phyloP scores from a whole-genome alignment of 92 coral and sea anemone species.

The Metridium senile region DNA sequence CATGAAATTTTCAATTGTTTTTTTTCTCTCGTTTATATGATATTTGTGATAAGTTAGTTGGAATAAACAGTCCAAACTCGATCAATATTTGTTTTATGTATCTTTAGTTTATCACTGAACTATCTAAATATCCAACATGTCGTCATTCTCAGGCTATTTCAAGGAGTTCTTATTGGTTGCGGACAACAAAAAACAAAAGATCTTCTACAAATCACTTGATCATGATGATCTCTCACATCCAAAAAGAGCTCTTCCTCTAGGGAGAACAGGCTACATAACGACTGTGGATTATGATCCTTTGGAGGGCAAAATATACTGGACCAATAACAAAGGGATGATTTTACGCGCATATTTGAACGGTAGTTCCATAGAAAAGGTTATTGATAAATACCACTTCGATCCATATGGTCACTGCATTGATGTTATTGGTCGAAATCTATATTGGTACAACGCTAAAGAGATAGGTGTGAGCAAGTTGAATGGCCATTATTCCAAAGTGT shows the following conservation, averaged over 20 bases:
- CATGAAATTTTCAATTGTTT: too few relatives aligned
- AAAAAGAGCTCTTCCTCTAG: slow-evolving; percentile 13
- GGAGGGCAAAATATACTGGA: slow-evolving; percentile 25
- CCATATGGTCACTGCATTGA: slow-evolving; percentile 29
- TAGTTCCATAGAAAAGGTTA: slow-evolving; percentile 19
- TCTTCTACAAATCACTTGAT: slow-evolving; percentile 32
- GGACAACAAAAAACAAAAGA: slow-evolving; percentile 8
- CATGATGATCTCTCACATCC: slow-evolving; percentile 25
- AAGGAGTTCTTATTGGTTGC: slow-evolving; percentile 28
- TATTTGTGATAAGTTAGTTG: too few relatives aligned
- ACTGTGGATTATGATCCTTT: slow-evolving; percentile 36
- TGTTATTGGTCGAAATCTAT: slow-evolving; percentile 30
- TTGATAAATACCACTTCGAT: neutral
- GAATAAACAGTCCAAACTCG: too few relatives aligned
- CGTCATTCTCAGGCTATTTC: slow-evolving; percentile 12
- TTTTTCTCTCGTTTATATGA: too few relatives aligned
- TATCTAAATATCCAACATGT: too few relatives aligned
- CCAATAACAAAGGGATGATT: slow-evolving; percentile 19
- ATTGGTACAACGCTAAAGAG: slow-evolving; percentile 13
- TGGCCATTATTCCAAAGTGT: slow-evolving; percentile 12
- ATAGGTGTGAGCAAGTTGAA: slow-evolving; percentile 32
- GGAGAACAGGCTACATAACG: neutral
- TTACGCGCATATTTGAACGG: slow-evolving; percentile 37
- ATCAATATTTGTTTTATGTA: too few relatives aligned
- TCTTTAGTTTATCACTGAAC: too few relatives aligned